Conservation (phyloP, 2,797 vertebrate genomes). For the Sitta carolinensis region DNA sequence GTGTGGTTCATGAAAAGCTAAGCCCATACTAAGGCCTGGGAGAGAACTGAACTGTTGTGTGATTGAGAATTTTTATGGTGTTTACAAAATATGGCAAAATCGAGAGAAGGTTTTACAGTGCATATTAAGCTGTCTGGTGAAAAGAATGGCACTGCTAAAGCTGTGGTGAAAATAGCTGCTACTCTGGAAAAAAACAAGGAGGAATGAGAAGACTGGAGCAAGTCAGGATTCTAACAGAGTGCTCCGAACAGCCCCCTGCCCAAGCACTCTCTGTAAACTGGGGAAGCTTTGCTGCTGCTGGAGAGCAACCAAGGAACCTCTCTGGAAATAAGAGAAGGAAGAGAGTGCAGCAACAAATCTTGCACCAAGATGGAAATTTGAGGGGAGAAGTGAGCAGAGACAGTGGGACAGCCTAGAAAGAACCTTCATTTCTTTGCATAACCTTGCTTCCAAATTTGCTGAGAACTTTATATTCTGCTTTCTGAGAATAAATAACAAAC, state of each 20-base stretch:
- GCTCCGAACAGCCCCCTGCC: not conserved
- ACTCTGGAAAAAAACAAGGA: not conserved
- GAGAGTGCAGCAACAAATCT: not conserved
- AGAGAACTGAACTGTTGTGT: not conserved
- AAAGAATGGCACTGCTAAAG: not conserved
- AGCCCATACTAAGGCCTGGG: not conserved
- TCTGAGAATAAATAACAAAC: not conserved
- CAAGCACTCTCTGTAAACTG: not conserved
- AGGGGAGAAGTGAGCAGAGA: not conserved
- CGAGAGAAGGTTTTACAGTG: not conserved
- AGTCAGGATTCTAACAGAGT: not conserved
- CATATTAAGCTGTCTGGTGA: not conserved
- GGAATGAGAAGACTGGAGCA: not conserved
- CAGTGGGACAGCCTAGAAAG: not conserved
- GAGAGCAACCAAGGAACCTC: not conserved
- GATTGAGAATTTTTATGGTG: not conserved
- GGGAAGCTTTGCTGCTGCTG: not conserved
- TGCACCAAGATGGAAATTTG: not conserved
- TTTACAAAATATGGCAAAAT: constrained; percentile 35
- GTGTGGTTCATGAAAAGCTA: not conserved
- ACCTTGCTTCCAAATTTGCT: not conserved
- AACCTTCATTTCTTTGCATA: not conserved
- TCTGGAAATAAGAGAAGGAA: not conserved
- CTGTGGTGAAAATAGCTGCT: not conserved
- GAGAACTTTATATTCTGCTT: not conserved